A percentile compares a stretch with the other conserved stretches of the same genome.
Evolutionary conservation across 2,797 vertebrate genomes (phyloP).

Genomic region (Dendrocincla tyrannina): DNA sequence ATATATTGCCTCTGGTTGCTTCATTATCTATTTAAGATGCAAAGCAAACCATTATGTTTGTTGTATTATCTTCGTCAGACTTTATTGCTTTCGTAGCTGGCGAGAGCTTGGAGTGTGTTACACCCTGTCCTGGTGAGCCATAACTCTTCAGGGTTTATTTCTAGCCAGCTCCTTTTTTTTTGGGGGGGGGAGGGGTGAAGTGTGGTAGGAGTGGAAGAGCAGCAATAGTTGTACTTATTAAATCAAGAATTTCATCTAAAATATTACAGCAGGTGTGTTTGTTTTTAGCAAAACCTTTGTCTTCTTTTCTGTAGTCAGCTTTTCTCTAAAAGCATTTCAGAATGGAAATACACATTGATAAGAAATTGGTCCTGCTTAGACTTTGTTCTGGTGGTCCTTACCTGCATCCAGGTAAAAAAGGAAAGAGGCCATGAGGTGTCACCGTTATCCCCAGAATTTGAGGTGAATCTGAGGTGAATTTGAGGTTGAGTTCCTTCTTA

Average conservation of each 20-base stretch:
- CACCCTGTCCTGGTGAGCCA: background rate
- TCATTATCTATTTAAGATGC: conserved; percentile 38
- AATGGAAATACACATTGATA: background rate
- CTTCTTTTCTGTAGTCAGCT: background rate
- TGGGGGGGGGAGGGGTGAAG: too few species aligned
- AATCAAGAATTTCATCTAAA: background rate
- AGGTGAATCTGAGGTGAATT: background rate
- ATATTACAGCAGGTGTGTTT: background rate
- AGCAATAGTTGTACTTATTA: background rate
- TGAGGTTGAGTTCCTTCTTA: background rate
- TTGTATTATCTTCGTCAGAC: background rate
- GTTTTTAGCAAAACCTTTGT: background rate
- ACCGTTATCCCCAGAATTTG: background rate
- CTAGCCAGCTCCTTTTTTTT: background rate
- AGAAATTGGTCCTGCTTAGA: background rate
- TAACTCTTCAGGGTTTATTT: background rate
- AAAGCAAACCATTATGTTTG: background rate
- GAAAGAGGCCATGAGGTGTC: background rate
- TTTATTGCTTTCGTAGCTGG: background rate
- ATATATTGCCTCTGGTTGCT: background rate
- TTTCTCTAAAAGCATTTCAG: background rate
- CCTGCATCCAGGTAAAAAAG: background rate
- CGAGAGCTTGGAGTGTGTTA: background rate
- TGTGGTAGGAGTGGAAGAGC: background rate
- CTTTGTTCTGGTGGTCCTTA: background rate